Conservation (phyloP, 2,888 invertebrate species). For the Xestia c-nigrum region DNA sequence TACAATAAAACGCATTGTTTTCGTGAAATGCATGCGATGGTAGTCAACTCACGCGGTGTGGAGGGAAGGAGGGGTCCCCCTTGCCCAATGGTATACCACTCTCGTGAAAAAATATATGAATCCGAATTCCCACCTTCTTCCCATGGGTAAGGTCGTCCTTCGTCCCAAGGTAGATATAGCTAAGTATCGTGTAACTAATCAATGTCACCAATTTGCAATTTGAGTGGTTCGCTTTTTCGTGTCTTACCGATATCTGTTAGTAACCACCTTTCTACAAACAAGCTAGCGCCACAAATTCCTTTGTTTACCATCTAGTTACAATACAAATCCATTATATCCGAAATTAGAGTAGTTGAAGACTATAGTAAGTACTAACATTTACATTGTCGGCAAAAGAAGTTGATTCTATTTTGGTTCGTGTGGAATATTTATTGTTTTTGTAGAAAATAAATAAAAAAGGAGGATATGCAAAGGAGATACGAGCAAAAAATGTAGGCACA, state of each 20-base stretch:
- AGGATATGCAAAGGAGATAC: not conserved
- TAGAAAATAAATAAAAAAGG: not conserved
- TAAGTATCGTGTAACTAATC: not conserved
- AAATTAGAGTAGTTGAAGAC: conserved; percentile 35
- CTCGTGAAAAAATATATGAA: too few relatives aligned
- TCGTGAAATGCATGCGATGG: too few relatives aligned
- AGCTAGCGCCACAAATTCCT: conserved; percentile 27
- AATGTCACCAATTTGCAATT: not conserved
- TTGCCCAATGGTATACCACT: too few relatives aligned
- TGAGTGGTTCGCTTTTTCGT: not conserved
- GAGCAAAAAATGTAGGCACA: too few relatives aligned
- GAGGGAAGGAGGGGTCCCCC: too few relatives aligned
- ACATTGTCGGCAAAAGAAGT: conserved; percentile 7
- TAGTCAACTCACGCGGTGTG: too few relatives aligned
- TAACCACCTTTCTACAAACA: conserved; percentile 12
- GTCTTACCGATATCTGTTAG: conserved; percentile 19
- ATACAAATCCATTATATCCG: conserved; percentile 36
- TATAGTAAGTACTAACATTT: conserved; percentile 14
- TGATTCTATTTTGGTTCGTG: conserved; percentile 20
- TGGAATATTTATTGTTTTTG: conserved; percentile 7
- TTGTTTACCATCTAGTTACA: conserved; percentile 57
- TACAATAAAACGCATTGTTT: too few relatives aligned
- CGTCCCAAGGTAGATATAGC: not conserved
- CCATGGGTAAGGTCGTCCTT: too few relatives aligned
- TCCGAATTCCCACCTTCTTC: not conserved